Evolutionary conservation across 2,888 invertebrate genomes (phyloP).

Genomic region (Epinotia bilunana): DNA sequence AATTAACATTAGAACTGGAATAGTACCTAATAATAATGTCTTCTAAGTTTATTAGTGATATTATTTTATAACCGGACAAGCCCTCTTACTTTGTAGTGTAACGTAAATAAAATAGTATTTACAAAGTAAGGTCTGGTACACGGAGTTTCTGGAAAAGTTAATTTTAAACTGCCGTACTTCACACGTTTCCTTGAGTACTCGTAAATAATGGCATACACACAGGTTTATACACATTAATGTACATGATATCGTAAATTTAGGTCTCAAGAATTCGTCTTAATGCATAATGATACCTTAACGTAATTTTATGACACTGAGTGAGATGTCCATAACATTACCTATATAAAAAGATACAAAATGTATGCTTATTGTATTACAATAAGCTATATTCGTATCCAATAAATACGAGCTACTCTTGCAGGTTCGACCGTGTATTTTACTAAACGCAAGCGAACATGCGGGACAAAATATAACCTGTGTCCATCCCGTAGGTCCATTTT

Average conservation of each 20-base stretch:
- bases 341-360: too few relatives aligned
- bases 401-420: too few relatives aligned
- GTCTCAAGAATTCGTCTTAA: background rate
- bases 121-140: constrained; percentile 15
- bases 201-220: constrained; percentile 10
- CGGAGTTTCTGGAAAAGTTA: constrained; percentile 16
- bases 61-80: background rate
- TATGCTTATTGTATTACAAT: too few relatives aligned
- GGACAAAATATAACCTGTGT: too few relatives aligned
- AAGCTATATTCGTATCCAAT: too few relatives aligned
- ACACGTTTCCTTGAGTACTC: constrained; percentile 17
- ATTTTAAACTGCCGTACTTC: constrained; percentile 19
- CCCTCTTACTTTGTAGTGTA: constrained; percentile 1
- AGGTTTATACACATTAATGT: constrained; percentile 1
- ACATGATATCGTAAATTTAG: background rate
- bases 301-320: too few relatives aligned
- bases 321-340: too few relatives aligned
- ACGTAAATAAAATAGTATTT: constrained; percentile 25
- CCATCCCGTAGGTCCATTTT: too few relatives aligned
- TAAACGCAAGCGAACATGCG: too few relatives aligned
- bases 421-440: too few relatives aligned
- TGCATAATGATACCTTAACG: too few relatives aligned
- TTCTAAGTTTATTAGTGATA: background rate
- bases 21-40: background rate
- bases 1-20: background rate